Base-by-base conservation (phyloP, 2,113 vertebrate genomes). In the Penelope pileata region DNA sequence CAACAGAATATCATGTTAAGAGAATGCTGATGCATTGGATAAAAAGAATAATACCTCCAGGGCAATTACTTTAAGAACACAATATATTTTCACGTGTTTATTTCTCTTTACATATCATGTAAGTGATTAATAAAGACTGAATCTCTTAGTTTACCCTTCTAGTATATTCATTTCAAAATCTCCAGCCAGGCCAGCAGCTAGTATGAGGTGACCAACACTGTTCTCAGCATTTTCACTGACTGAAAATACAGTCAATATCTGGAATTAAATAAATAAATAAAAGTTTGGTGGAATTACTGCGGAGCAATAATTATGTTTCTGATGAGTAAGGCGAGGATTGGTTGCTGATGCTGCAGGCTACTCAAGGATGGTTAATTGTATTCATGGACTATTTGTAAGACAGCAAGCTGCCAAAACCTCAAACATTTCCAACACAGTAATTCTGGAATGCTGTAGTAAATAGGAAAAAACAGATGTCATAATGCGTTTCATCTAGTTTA, bases 371-470 rank as follows among this genome's bases (percentile, higher is more conserved):
- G 54, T 93, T 96, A 96, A 97, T 88, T 81, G 88, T 91, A 96
- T 96, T 97, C 93, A 93, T 88, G 90, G 93, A 90, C 94, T 91
- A 91, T 95, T 96, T 95, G 96, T 94, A 91, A 93, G 79, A 86
- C 79, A 93, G 73, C 51, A 85, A 95, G 88, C 88, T 97, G 95
- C 95, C 95, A 94, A 95, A 96, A 90, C 92, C 94, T 86, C 93
- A 96, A 62, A 93, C 69, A 96, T 90, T 95, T 94, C 94, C 83
- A 93, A 93, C 92, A 95, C 54, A 73, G 88, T 91, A 95, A 95
- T 93, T 96, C 92, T 86, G 69, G 69, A 94, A 95, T 72, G 58
- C 73, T 84, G 62, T 81, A 91, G 88, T 69, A 86, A 93, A 92
- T 82, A 86, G 73, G 80, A 93, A 96, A 94, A 97, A 95, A 66